Evolutionary conservation across 2,113 vertebrate genomes (phyloP), one percentile per base, ranked within the genome.

Genomic region (Cygnus buccinator): DNA sequence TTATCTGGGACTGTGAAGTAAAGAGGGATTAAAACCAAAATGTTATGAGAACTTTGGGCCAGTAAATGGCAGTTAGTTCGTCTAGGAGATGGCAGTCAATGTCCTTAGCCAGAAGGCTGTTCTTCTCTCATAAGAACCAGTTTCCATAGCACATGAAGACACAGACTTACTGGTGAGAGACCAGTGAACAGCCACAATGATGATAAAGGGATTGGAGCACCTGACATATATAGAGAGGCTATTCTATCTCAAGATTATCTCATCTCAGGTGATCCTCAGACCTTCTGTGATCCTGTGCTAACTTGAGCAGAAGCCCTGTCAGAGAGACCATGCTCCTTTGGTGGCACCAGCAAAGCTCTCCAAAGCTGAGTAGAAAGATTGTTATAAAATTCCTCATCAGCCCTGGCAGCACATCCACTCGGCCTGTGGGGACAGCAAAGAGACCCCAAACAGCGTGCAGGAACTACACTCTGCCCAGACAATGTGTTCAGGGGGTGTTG

Each of bases 381-480:
- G 0, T 48, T 57, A 35, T 1, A 9, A 84, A 87, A 91, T 55
- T 78, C 57, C 73, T 71, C 4, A 72, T 66, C 57, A 84, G 14
- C 14, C 21, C n/a, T 74, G 43, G 44, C 50, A 86, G 63, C 21
- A 77, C 8, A 55, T 67, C 28, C 29, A 12, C 23, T 75, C 18
- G 0, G 9, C 87, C 43, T 80, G 29, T 50, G 41, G 41, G n/a
- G 14, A 88, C 11, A 63, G 37, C 63, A 74, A 65, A 46, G 39
- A 75, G 77, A 87, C 3, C 23, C 7, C 28, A 19, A 75, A 54
- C 4, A 67, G 52, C 23, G 39, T 1, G 26, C 13, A 59, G 48
- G 52, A 35, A 9, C 66, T 84, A 23, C 11, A 11, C 3, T 61
- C 33, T 0, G 0, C 52, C 50, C 0, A 1, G n/a, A n/a, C 6